A percentile compares a stretch with the other conserved stretches of the same genome.
Evolutionary conservation across 1,140 invertebrate genomes (phyloP).

Genomic region (Limonius californicus): DNA sequence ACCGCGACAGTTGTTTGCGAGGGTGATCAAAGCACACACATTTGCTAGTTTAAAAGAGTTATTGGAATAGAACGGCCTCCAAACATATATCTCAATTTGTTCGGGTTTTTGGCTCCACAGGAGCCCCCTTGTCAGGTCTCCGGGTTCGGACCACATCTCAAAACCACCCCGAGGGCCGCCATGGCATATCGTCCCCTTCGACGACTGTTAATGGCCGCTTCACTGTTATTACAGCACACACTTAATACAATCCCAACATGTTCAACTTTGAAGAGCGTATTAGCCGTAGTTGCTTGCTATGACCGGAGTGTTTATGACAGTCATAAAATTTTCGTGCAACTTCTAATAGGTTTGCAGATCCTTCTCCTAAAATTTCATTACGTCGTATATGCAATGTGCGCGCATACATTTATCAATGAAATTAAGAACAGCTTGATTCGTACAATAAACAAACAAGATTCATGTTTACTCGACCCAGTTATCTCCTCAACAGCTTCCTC

Average conservation of each 20-base stretch:
- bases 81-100: constrained; percentile 1
- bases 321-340: neutral
- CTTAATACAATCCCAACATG: neutral
- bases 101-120: neutral
- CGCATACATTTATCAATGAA: neutral
- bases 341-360: constrained; percentile 1
- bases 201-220: neutral
- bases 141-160: constrained; percentile 1
- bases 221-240: neutral
- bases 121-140: neutral
- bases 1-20: neutral
- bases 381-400: neutral
- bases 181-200: neutral
- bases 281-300: neutral
- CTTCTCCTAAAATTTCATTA: neutral
- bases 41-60: neutral
- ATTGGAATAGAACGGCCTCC: neutral
- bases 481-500: neutral
- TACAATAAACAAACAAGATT: neutral
- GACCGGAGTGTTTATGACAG: neutral
- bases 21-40: neutral
- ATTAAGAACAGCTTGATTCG: neutral
- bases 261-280: neutral
- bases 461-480: neutral
- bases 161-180: neutral